phyloP scores from a whole-genome alignment of 2,113 vertebrate species.

The Ondatra zibethicus region DNA sequence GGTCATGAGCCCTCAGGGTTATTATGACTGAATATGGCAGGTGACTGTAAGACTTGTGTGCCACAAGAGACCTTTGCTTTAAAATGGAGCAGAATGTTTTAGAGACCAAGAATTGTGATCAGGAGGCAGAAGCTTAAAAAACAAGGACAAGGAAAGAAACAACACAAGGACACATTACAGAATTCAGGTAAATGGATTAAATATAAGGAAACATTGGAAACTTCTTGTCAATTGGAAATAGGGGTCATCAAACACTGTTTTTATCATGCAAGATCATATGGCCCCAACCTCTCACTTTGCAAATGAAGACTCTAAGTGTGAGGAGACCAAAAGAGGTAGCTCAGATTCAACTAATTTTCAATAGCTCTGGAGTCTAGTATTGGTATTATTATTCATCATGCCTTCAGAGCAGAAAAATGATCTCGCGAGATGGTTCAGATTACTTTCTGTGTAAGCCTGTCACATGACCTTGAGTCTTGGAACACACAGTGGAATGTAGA shows the following conservation, averaged over 20 bases:
- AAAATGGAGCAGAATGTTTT: not conserved
- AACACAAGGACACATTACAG: not conserved
- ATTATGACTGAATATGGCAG: not conserved
- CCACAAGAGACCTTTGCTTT: not conserved
- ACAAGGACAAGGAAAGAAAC: not conserved
- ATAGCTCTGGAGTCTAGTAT: not conserved
- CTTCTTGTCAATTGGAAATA: not conserved
- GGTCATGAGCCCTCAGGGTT: not conserved
- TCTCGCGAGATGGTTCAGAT: too few species aligned
- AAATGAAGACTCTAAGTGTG: not conserved
- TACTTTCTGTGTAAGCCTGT: not conserved
- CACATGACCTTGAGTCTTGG: not conserved
- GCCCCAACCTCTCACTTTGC: not conserved
- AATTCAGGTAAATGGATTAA: not conserved
- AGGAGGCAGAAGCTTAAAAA: not conserved
- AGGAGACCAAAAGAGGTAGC: not conserved
- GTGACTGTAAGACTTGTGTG: not conserved
- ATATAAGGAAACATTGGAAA: not conserved
- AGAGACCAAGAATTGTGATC: not conserved
- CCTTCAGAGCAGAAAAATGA: not conserved
- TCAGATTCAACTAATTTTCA: not conserved
- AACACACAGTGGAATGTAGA: too few species aligned
- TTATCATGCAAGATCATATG: not conserved
- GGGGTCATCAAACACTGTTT: not conserved
- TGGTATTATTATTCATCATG: not conserved